phyloP scores from a whole-genome alignment of 2,888 invertebrate species.

The Drosophila ezoana region DNA sequence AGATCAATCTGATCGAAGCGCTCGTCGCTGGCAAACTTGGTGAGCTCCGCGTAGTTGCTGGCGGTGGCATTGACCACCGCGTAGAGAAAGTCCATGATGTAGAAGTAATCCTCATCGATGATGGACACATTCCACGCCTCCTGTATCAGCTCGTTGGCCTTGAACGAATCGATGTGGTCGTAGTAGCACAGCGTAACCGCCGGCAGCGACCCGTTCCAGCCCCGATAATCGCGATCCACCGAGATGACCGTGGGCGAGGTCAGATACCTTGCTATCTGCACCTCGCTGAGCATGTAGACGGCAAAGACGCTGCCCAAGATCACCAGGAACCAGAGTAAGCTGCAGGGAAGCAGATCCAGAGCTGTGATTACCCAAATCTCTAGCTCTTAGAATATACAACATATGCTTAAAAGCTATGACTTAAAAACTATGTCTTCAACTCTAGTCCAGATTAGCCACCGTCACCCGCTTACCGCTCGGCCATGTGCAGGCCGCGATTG shows the following conservation, averaged over 20 bases:
- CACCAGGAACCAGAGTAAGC: constrained; percentile 74
- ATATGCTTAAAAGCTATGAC: too few relatives aligned
- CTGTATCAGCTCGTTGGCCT: constrained; percentile 80
- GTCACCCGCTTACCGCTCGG: constrained; percentile 65
- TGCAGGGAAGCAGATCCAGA: constrained; percentile 12
- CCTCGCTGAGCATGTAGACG: constrained; percentile 66
- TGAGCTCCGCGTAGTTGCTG: constrained; percentile 83
- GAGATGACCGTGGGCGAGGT: constrained; percentile 83
- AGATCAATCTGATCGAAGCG: constrained; percentile 85
- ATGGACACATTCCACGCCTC: constrained; percentile 84
- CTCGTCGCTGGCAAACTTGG: constrained; percentile 84
- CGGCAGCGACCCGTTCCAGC: constrained; percentile 83
- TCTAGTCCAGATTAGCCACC: neutral
- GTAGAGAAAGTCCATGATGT: constrained; percentile 85
- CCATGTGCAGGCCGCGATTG: constrained; percentile 65
- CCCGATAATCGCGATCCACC: constrained; percentile 83
- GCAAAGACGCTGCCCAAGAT: constrained; percentile 68
- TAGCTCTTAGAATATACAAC: neutral
- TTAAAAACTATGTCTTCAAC: neutral
- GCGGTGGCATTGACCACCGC: constrained; percentile 85
- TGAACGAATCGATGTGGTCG: constrained; percentile 80
- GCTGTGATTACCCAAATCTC: neutral
- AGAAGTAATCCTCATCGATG: constrained; percentile 84
- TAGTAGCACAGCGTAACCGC: constrained; percentile 84
- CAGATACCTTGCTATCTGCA: constrained; percentile 76